phyloP scores from a whole-genome alignment of 2,888 invertebrate genomes.

The Cephus runcator region DNA sequence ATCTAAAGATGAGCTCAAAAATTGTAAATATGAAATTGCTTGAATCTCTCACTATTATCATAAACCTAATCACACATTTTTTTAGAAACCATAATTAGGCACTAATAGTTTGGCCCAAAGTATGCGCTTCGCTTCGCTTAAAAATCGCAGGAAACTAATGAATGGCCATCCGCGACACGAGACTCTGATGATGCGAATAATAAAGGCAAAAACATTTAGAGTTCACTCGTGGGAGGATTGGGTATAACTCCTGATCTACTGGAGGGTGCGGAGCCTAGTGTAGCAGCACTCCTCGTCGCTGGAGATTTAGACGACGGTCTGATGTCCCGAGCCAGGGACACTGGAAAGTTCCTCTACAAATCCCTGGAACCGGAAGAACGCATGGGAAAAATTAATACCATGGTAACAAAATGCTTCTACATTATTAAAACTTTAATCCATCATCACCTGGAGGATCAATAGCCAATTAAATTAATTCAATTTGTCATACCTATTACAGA shows the following conservation, averaged over 20 bases:
- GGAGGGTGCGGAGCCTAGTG: constrained; percentile 61
- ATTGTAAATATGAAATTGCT: neutral
- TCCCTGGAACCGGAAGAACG: constrained; percentile 76
- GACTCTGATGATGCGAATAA: neutral
- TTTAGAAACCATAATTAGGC: neutral
- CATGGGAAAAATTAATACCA: constrained; percentile 82
- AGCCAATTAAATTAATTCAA: neutral
- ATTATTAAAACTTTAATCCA: neutral
- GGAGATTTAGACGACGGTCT: constrained; percentile 79
- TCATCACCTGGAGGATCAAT: neutral
- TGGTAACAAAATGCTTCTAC: constrained; percentile 70
- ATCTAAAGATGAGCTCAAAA: neutral
- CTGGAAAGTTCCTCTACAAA: constrained; percentile 84
- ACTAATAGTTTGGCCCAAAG: neutral
- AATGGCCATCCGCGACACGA: neutral
- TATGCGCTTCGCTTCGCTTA: neutral
- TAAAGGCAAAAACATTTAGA: constrained; percentile 45
- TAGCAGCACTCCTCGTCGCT: constrained; percentile 55
- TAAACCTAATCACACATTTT: neutral
- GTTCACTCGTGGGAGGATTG: constrained; percentile 61
- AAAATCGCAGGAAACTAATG: neutral
- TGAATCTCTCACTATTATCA: neutral
- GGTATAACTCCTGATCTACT: constrained; percentile 62
- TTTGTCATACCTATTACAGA: constrained; percentile 65
- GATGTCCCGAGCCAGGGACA: constrained; percentile 89